phyloP scores from a whole-genome alignment of 2,113 vertebrate genomes.

The Talpa occidentalis region DNA sequence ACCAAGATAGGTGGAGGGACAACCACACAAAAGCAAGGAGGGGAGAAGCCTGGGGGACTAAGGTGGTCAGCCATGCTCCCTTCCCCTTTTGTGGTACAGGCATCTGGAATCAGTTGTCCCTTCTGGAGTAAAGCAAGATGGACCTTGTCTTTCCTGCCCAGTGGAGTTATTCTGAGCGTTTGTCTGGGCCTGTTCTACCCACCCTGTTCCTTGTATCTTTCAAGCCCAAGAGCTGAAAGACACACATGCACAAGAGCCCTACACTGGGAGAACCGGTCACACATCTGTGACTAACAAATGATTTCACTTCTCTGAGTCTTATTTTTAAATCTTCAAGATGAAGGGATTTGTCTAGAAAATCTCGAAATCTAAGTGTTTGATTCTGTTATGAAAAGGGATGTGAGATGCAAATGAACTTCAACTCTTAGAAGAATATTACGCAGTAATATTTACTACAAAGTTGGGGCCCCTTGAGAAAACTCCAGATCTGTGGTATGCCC shows the following conservation, averaged over 20 bases:
- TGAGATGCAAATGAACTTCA: neutral
- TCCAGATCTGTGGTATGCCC: neutral
- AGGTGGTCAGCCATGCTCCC: neutral
- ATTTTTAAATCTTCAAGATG: neutral
- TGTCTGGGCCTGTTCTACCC: neutral
- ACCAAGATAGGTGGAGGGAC: neutral
- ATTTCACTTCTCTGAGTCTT: neutral
- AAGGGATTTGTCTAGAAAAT: neutral
- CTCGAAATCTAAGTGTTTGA: constrained; percentile 20
- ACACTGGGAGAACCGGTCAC: neutral
- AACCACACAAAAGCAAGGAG: neutral
- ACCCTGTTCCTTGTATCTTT: neutral
- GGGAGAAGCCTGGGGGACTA: too few species aligned
- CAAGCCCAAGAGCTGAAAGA: neutral
- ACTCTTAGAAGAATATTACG: neutral
- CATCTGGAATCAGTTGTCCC: neutral
- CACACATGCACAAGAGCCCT: too few species aligned
- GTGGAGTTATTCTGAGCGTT: neutral
- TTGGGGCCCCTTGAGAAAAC: neutral
- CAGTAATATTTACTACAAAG: neutral
- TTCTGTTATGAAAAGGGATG: neutral
- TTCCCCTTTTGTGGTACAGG: neutral
- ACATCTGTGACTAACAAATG: neutral
- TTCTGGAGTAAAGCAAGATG: too few species aligned
- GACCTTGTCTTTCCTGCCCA: too few species aligned